phyloP scores from a whole-genome alignment of 2,113 vertebrate species.

The Cyprinodon variegatus region DNA sequence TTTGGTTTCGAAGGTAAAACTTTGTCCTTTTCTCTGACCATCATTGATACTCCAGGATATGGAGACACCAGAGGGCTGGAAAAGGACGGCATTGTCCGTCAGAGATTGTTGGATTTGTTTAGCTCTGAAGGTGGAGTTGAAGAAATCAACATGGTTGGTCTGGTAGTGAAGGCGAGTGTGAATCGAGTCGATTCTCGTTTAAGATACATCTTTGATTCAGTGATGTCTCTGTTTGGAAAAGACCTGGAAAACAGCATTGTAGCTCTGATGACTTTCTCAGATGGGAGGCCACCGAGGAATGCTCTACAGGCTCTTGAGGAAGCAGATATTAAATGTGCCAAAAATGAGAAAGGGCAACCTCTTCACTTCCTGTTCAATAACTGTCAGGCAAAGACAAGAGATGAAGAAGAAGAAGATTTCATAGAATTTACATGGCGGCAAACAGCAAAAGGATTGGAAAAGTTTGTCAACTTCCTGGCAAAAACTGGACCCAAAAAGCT shows the following conservation, averaged over 20 bases:
- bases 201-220: constrained; percentile 24
- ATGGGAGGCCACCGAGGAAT: not conserved
- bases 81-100: not conserved
- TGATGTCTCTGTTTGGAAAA: not conserved
- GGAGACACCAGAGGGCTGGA: not conserved
- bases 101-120: constrained; percentile 8
- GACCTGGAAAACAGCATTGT: constrained; percentile 17
- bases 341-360: not conserved
- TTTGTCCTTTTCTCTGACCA: constrained; percentile 7
- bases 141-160: constrained; percentile 23
- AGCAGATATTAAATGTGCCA: constrained; percentile 25
- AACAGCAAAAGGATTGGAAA: not conserved
- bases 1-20: not conserved
- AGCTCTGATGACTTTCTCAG: constrained; percentile 20
- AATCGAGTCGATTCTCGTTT: constrained; percentile 9
- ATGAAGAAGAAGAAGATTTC: not conserved
- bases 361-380: constrained; percentile 33
- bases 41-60: not conserved
- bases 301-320: not conserved
- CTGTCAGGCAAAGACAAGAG: not conserved
- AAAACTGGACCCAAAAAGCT: not conserved
- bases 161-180: constrained; percentile 20
- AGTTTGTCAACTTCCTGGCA: not conserved
- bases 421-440: not conserved
- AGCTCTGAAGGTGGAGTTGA: constrained; percentile 4